Conservation (phyloP, 2,888 invertebrate species). For the Camptogramma bilineatum region DNA sequence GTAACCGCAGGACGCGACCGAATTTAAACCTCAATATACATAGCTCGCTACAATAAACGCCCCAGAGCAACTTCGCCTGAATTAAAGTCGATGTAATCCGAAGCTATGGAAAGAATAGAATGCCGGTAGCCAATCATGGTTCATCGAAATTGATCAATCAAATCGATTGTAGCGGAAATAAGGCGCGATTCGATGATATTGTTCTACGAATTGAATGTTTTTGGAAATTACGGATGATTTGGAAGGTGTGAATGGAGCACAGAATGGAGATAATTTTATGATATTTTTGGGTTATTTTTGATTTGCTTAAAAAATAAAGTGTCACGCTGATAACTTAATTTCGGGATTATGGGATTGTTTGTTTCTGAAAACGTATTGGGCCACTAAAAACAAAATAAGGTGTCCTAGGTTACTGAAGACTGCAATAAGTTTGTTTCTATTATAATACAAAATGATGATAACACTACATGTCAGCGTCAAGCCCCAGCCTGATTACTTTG, state of each 20-base stretch:
- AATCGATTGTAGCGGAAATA: constrained; percentile 83
- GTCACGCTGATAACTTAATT: constrained; percentile 4
- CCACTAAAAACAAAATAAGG: neutral
- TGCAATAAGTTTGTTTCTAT: constrained; percentile 16
- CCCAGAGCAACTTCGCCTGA: constrained; percentile 50
- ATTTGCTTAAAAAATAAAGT: neutral
- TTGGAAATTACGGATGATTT: constrained; percentile 55
- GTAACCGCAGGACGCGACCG: constrained; percentile 72
- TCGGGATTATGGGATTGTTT: neutral
- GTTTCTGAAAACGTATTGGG: neutral
- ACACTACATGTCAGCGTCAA: constrained; percentile 55
- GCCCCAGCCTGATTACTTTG: constrained; percentile 62
- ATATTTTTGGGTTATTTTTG: neutral
- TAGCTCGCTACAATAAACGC: constrained; percentile 56
- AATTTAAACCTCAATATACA: constrained; percentile 64
- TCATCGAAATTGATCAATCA: constrained; percentile 85
- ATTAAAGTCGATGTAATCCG: constrained; percentile 67
- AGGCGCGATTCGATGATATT: constrained; percentile 76
- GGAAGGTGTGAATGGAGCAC: constrained; percentile 43
- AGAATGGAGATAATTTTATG: constrained; percentile 24
- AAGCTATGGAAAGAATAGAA: constrained; percentile 66
- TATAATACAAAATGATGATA: constrained; percentile 30
- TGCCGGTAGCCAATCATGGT: constrained; percentile 82
- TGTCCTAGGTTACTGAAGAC: neutral
- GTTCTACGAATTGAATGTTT: constrained; percentile 71